Conservation (phyloP, 2,888 invertebrate species). For the Parnassius apollo region DNA sequence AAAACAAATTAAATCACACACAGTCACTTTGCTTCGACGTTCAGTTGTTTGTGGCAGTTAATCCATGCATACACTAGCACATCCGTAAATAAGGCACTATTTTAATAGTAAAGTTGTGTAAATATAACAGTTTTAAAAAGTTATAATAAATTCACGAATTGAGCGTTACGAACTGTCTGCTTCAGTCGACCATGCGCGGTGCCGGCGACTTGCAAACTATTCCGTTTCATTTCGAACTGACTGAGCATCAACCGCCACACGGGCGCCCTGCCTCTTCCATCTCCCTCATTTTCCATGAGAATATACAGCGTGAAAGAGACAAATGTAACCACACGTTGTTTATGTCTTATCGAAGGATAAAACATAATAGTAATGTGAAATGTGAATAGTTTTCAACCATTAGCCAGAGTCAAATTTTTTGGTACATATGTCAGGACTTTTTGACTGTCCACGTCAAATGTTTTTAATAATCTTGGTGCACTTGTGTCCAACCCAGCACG, state of each 20-base stretch:
- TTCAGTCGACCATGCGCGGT: slow-evolving; percentile 67
- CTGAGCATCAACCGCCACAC: slow-evolving; percentile 73
- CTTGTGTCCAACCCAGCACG: slow-evolving; percentile 47
- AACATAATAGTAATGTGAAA: slow-evolving; percentile 70
- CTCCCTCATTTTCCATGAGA: slow-evolving; percentile 62
- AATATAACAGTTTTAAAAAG: slow-evolving; percentile 57
- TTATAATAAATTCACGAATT: slow-evolving; percentile 65
- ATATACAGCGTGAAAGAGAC: slow-evolving; percentile 56
- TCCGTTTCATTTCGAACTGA: slow-evolving; percentile 69
- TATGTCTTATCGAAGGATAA: slow-evolving; percentile 76
- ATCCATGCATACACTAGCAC: slow-evolving; percentile 75
- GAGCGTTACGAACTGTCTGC: slow-evolving; percentile 70
- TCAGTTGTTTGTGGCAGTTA: slow-evolving; percentile 52
- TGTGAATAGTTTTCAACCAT: slow-evolving; percentile 72
- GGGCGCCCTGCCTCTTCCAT: slow-evolving; percentile 70
- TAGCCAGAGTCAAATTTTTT: slow-evolving; percentile 68
- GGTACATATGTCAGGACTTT: slow-evolving; percentile 74
- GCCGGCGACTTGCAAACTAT: slow-evolving; percentile 79
- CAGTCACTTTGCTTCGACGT: slow-evolving; percentile 55
- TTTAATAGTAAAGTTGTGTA: slow-evolving; percentile 45
- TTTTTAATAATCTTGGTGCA: slow-evolving; percentile 50
- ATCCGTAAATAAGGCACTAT: slow-evolving; percentile 77
- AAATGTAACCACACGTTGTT: slow-evolving; percentile 45
- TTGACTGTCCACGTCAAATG: slow-evolving; percentile 50
- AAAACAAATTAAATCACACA: slow-evolving; percentile 53